These are phyloP conservation scores for Drosophila basisetae DNA, from an alignment of 2,888 invertebrate genomes.

Conservation along the genomic window DNA sequence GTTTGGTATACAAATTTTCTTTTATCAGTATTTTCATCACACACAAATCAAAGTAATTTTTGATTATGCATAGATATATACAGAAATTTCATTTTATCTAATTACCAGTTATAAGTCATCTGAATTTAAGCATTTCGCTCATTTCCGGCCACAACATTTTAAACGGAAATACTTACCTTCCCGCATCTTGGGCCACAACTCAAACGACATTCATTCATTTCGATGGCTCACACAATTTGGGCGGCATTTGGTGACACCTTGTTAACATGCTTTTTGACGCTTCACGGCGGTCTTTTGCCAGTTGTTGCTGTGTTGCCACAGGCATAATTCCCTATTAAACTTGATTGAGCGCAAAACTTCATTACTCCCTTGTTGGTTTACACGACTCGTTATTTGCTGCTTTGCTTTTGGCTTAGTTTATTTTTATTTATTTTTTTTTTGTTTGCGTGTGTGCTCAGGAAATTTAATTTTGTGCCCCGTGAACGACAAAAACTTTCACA, in stretches of 20 bases:
- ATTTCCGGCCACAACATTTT: constrained; percentile 45
- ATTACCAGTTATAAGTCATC: constrained; percentile 10
- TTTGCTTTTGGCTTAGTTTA: constrained; percentile 18
- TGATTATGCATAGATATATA: not conserved
- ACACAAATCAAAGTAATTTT: not conserved
- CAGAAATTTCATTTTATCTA: not conserved
- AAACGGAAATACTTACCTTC: constrained; percentile 43
- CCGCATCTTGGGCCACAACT: constrained; percentile 12
- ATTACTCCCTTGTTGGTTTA: constrained; percentile 59
- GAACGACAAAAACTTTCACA: constrained; percentile 52
- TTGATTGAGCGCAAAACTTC: constrained; percentile 82
- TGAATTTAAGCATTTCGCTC: constrained; percentile 16
- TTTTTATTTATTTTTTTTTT: constrained; percentile 12
- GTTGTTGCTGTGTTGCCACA: constrained; percentile 39
- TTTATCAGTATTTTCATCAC: not conserved
- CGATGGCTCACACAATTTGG: constrained; percentile 11
- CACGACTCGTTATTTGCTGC: constrained; percentile 35
- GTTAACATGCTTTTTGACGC: constrained; percentile 74
- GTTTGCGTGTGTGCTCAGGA: constrained; percentile 42
- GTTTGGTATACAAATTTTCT: not conserved
- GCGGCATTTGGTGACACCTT: constrained; percentile 65
- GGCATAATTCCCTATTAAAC: constrained; percentile 78
- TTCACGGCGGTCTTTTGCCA: constrained; percentile 21
- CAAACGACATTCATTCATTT: constrained; percentile 1
- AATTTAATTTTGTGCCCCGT: constrained; percentile 66